Conservation (phyloP, 2,888 invertebrate genomes). For the Gari tellinella region DNA sequence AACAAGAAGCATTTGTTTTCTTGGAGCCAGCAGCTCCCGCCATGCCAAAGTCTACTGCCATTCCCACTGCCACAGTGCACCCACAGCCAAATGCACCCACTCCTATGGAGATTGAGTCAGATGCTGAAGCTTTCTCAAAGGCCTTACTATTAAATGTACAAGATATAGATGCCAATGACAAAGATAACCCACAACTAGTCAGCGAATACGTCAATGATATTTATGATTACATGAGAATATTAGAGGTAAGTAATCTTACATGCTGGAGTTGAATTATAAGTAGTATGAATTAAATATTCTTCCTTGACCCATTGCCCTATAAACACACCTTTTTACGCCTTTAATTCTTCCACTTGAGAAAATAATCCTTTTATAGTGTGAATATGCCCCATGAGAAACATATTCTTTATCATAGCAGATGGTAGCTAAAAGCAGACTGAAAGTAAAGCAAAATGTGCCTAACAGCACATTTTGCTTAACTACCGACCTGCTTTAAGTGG, state of each 20-base stretch:
- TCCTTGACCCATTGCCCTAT: too few relatives aligned
- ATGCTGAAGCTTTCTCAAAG: conserved; percentile 75
- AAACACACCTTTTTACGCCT: too few relatives aligned
- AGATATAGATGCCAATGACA: conserved; percentile 90
- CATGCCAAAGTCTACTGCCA: conserved; percentile 38
- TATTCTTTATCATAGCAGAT: too few relatives aligned
- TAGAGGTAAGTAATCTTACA: conserved; percentile 88
- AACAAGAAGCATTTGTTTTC: conserved; percentile 54
- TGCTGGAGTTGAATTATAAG: too few relatives aligned
- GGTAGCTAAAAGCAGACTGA: too few relatives aligned
- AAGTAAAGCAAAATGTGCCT: too few relatives aligned
- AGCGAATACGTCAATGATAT: conserved; percentile 95
- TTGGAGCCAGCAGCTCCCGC: conserved; percentile 33
- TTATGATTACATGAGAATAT: conserved; percentile 90
- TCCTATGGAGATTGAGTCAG: conserved; percentile 78
- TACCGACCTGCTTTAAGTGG: too few relatives aligned
- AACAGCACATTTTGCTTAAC: too few relatives aligned
- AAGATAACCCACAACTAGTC: conserved; percentile 91
- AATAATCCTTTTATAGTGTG: too few relatives aligned
- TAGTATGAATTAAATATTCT: too few relatives aligned
- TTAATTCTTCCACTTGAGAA: too few relatives aligned
- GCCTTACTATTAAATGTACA: conserved; percentile 71
- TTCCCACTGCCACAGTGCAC: conserved; percentile 51
- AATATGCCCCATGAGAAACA: too few relatives aligned
- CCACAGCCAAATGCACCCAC: conserved; percentile 54